phyloP scores from a whole-genome alignment of 2,797 vertebrate species.

The Pristis pectinata region DNA sequence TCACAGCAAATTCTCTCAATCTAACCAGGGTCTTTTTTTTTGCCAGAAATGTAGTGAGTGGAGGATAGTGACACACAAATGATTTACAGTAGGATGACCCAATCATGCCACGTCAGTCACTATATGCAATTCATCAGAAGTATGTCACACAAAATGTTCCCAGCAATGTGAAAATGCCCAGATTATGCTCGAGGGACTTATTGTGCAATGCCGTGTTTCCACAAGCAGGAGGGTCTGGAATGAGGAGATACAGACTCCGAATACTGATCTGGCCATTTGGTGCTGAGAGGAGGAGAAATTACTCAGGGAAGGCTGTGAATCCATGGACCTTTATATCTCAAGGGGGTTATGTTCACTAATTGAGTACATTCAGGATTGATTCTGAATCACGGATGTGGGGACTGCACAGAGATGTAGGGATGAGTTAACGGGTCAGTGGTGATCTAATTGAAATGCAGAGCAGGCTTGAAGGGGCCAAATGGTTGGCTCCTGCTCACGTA shows the following conservation, averaged over 20 bases:
- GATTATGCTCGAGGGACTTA: no score
- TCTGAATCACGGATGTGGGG: not conserved
- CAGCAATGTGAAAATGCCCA: no score
- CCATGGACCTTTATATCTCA: not conserved
- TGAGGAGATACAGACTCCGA: not conserved
- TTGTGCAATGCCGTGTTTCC: not conserved
- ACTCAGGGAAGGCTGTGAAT: not conserved
- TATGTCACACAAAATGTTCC: no score
- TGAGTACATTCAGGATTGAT: not conserved
- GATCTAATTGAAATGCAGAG: not conserved
- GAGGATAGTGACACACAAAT: no score
- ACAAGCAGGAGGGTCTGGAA: not conserved
- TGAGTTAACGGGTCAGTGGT: not conserved
- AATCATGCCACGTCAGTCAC: no score
- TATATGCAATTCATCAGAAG: no score
- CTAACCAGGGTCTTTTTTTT: no score
- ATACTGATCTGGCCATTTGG: not conserved
- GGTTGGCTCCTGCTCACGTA: not conserved
- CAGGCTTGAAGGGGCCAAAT: not conserved
- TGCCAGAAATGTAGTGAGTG: no score
- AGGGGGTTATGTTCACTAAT: not conserved
- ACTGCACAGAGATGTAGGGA: not conserved
- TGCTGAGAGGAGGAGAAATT: not conserved
- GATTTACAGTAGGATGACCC: no score
- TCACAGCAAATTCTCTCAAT: no score